Evolutionary conservation across 2,888 invertebrate species (phyloP), one percentile per base, ranked within the genome.

Genomic region (Salpingus planirostris): DNA sequence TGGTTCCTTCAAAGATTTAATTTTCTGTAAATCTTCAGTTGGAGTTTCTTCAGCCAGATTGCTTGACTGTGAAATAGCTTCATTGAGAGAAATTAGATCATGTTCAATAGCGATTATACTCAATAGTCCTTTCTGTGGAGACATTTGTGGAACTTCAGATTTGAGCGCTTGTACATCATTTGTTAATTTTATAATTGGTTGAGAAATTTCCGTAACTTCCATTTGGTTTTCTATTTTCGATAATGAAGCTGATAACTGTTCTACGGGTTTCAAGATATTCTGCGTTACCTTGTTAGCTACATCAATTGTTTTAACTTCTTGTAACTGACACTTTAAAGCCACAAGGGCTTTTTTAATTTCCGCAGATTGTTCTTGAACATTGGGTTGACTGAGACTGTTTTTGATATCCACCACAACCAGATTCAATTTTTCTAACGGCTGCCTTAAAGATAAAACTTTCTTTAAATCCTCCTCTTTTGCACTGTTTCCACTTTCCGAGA

Each of bases 341-440:
- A 8, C 6, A n/a, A 45, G 27, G 11, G 44, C 41, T 26, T 36
- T 39, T 13, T 34, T 31, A 25, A 46, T 23, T 27, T 42, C 27
- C 13, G 43, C 24, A 26, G 40, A 38, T 21, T 44, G 36, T 40
- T 40, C 36, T 11, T 34, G 7, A 21, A 41, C 11, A 28, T 46
- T 33, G 25, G 44, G 38, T 30, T 40, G 43, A n/a, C 34, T 25
- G 1, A 38, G 3, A 13, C 23, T 11, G 24, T 39, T 32, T 15
- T 42, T 40, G 4, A 31, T 31, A 10, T 44, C 27, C 11, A 31
- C 33, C 15, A 52, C 23, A 7, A 46, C 29, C 13, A 34, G 27
- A 4, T 34, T 33, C 12, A 55, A 23, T 25, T 44, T 42, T 28
- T 50, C 30, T 12, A 53, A 27, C 11, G 50, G 47, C 30, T 43